Conservation (phyloP, 2,113 vertebrate species). For the Talpa occidentalis region DNA sequence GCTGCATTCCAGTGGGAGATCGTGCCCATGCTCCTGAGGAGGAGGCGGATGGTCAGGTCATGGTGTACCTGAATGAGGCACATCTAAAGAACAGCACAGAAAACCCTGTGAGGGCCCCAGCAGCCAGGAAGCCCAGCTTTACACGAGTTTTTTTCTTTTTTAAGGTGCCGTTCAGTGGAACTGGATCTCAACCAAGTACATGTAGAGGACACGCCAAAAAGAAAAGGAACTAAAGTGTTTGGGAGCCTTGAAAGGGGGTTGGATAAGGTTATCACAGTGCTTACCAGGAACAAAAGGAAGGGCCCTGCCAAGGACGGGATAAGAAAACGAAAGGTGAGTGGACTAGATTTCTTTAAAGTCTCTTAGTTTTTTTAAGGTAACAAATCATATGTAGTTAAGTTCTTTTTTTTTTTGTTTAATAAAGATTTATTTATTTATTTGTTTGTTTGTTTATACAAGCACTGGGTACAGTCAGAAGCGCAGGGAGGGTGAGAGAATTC, state of each 20-base stretch:
- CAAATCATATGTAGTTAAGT: neutral
- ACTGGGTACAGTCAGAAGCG: too few species aligned
- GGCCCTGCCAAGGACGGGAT: conserved; percentile 86
- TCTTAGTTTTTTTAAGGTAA: conserved; percentile 38
- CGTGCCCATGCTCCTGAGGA: neutral
- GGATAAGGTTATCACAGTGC: conserved; percentile 96
- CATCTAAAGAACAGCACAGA: neutral
- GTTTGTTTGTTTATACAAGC: too few species aligned
- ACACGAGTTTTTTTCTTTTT: neutral
- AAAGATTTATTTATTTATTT: too few species aligned
- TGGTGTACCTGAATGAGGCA: neutral
- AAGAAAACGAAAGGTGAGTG: conserved; percentile 91
- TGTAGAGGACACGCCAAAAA: conserved; percentile 91
- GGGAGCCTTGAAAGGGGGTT: conserved; percentile 95
- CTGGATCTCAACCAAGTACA: conserved; percentile 84
- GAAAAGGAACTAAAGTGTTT: conserved; percentile 92
- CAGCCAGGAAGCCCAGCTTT: neutral
- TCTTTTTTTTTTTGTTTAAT: too few species aligned
- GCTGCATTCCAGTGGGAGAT: neutral
- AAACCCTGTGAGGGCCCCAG: neutral
- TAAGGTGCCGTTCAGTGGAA: conserved; percentile 92
- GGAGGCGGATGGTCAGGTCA: neutral
- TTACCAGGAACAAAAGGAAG: conserved; percentile 93
- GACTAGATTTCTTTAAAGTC: neutral
- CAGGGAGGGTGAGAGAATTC: too few species aligned